Evolutionary conservation across 2,113 vertebrate species (phyloP).

Genomic region (Sterrhoptilus dennistouni): DNA sequence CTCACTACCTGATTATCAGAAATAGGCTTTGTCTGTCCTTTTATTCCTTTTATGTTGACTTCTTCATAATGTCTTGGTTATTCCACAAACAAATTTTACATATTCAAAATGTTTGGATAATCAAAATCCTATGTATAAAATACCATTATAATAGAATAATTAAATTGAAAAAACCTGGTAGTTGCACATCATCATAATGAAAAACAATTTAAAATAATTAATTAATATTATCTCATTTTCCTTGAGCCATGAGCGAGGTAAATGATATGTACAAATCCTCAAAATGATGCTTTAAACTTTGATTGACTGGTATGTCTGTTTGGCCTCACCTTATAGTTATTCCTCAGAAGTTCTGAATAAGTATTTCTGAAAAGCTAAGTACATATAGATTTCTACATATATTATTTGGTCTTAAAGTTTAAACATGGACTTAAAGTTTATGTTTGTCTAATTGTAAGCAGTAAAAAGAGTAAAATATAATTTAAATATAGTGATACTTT

Average conservation of each 20-base stretch:
- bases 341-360: not conserved
- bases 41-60: not conserved
- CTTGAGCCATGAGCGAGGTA: fast-evolving
- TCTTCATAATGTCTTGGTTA: not conserved
- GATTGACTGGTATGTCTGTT: not conserved
- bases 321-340: not conserved
- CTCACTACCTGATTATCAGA: not conserved
- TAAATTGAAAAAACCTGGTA: not conserved
- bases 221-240: not conserved
- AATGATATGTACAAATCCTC: not conserved
- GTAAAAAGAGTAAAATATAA: not conserved
- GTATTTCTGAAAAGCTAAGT: not conserved
- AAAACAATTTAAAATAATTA: not conserved
- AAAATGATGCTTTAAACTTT: not conserved
- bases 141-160: not conserved
- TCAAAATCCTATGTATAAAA: not conserved
- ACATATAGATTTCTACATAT: not conserved
- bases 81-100: not conserved
- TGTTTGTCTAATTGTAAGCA: not conserved
- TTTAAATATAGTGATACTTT: not conserved
- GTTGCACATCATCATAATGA: not conserved
- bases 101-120: not conserved
- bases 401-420: not conserved
- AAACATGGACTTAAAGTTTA: not conserved
- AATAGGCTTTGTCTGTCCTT: not conserved